Evolutionary conservation across 2,797 vertebrate species (phyloP).

Genomic region (Muscicapa comitata): DNA sequence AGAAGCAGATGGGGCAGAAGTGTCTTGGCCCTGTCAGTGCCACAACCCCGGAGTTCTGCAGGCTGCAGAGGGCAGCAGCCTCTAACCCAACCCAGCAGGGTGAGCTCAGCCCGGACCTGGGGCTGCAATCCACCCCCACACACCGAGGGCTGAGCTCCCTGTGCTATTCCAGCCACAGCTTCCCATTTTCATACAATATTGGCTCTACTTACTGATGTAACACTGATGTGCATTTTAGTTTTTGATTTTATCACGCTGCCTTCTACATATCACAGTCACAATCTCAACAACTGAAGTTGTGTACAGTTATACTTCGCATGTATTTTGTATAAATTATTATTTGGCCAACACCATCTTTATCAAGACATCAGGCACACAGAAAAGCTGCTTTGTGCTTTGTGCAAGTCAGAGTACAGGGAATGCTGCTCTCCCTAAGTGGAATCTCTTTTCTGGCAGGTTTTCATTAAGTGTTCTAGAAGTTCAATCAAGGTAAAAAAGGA

Average conservation of each 20-base stretch:
- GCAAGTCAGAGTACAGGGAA: background rate
- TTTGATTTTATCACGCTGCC: background rate
- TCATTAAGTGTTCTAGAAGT: background rate
- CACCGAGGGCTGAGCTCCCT: background rate
- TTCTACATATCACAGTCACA: background rate
- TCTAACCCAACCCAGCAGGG: background rate
- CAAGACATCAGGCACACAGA: background rate
- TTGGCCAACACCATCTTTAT: background rate
- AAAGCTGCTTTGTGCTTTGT: background rate
- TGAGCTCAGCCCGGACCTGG: rapidly evolving
- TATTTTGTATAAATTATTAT: background rate
- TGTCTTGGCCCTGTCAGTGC: rapidly evolving
- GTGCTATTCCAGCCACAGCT: background rate
- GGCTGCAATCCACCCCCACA: background rate
- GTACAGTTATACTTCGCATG: rapidly evolving
- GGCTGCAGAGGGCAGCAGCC: conserved; percentile 54
- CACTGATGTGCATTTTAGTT: background rate
- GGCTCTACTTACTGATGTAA: background rate
- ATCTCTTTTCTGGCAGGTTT: background rate
- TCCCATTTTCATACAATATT: background rate
- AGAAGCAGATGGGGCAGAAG: background rate
- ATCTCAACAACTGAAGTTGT: background rate
- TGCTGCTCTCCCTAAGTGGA: background rate
- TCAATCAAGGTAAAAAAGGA: background rate
- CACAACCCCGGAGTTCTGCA: rapidly evolving